phyloP scores from a whole-genome alignment of 2,113 vertebrate genomes.

The Hyperoodon ampullatus region DNA sequence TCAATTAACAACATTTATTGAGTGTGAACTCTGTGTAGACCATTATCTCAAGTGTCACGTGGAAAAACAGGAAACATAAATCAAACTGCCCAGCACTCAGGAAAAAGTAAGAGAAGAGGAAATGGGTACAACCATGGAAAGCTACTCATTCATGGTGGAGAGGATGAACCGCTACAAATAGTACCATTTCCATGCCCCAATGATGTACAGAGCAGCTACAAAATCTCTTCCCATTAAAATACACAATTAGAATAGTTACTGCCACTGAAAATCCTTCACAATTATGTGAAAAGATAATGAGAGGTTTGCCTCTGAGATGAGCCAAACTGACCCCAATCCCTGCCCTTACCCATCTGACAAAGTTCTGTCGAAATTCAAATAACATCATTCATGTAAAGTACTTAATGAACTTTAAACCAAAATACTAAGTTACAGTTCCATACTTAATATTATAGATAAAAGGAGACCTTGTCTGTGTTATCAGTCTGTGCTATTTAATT shows the following conservation, averaged over 20 bases:
- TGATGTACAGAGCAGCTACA: not conserved
- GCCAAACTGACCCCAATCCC: not conserved
- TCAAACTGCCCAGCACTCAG: slow-evolving; percentile 5
- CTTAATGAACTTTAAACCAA: not conserved
- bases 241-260: not conserved
- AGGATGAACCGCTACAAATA: not conserved
- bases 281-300: not conserved
- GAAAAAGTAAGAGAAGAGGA: not conserved
- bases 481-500: slow-evolving; percentile 45
- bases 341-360: not conserved
- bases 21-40: slow-evolving; percentile 2
- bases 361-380: not conserved
- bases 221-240: not conserved
- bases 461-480: not conserved
- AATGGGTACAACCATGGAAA: not conserved
- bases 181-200: not conserved
- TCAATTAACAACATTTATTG: slow-evolving; percentile 42
- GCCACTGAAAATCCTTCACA: not conserved
- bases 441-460: not conserved
- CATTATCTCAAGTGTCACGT: not conserved
- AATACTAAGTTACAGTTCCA: not conserved
- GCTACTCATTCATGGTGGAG: not conserved
- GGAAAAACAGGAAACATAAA: not conserved
- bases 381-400: not conserved
- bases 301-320: not conserved